These are phyloP conservation scores for Rhinichthys klamathensis DNA, from an alignment of 2,113 vertebrate species.

Conservation along the genomic window DNA sequence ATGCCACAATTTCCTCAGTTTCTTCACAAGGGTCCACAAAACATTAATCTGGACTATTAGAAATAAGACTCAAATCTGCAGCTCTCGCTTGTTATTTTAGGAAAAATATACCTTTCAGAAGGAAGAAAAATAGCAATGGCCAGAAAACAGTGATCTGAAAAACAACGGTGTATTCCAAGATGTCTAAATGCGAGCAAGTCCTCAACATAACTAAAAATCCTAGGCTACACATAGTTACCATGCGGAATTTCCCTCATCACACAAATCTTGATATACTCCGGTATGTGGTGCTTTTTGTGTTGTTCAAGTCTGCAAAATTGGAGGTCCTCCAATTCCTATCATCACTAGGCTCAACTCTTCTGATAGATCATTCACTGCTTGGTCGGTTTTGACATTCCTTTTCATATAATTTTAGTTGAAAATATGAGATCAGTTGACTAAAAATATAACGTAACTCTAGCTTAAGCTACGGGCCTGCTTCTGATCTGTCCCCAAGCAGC, in stretches of 20 bases:
- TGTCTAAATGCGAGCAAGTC: background rate
- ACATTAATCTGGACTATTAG: slow-evolving; percentile 52
- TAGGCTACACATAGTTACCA: background rate
- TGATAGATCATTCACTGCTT: slow-evolving; percentile 26
- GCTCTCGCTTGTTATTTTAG: slow-evolving; percentile 38
- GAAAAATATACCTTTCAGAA: slow-evolving; percentile 50
- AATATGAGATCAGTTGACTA: slow-evolving; percentile 54
- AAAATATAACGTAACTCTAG: slow-evolving; percentile 50
- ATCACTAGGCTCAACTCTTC: slow-evolving; percentile 42
- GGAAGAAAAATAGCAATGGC: slow-evolving; percentile 17
- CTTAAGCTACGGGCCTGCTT: slow-evolving; percentile 53
- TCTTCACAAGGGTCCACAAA: slow-evolving; percentile 56
- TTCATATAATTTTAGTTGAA: slow-evolving; percentile 38
- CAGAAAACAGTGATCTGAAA: background rate
- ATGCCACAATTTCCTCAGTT: slow-evolving; percentile 64
- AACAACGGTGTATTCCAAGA: background rate
- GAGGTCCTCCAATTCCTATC: slow-evolving; percentile 43
- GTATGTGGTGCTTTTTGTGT: background rate
- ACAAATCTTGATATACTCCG: background rate
- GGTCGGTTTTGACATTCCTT: slow-evolving; percentile 46
- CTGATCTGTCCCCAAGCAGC: slow-evolving; percentile 55
- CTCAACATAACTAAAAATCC: background rate
- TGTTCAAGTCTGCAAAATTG: slow-evolving; percentile 28
- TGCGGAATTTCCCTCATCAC: slow-evolving; percentile 26
- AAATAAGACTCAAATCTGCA: slow-evolving; percentile 35